Conservation (phyloP, 1,140 invertebrate genomes). For the Coenobita brevimanus region DNA sequence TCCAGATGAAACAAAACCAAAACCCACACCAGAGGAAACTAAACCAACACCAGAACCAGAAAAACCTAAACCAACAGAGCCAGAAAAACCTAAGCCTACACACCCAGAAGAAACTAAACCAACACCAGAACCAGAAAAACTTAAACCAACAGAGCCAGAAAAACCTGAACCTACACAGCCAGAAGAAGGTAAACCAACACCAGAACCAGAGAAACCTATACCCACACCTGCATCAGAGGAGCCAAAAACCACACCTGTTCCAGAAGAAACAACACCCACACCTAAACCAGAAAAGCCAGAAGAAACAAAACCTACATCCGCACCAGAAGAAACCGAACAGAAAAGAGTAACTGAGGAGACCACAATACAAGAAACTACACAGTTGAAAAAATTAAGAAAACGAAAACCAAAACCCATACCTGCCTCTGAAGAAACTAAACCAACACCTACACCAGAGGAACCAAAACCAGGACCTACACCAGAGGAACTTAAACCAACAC, state of each 20-base stretch:
- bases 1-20: conserved; percentile 41
- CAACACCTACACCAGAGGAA: background rate
- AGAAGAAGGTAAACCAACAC: conserved; percentile 3
- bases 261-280: conserved; percentile 6
- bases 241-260: conserved; percentile 29
- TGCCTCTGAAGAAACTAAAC: conserved; percentile 12
- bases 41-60: conserved; percentile 39
- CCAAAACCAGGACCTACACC: background rate
- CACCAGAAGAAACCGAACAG: background rate
- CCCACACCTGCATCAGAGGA: conserved; percentile 29
- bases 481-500: conserved; percentile 45
- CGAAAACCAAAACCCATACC: background rate
- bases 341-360: background rate
- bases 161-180: background rate
- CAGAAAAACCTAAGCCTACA: too few species aligned
- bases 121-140: too few species aligned
- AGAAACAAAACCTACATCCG: conserved; percentile 2
- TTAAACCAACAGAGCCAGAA: background rate
- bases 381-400: background rate
- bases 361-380: background rate
- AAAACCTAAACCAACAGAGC: background rate
- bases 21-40: conserved; percentile 15
- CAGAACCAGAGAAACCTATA: background rate
- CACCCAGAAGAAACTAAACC: conserved; percentile 15
- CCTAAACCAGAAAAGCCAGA: background rate